Evolutionary conservation across 2,888 invertebrate genomes (phyloP), one percentile per base, ranked within the genome.

Genomic region (Cactoblastis cactorum): DNA sequence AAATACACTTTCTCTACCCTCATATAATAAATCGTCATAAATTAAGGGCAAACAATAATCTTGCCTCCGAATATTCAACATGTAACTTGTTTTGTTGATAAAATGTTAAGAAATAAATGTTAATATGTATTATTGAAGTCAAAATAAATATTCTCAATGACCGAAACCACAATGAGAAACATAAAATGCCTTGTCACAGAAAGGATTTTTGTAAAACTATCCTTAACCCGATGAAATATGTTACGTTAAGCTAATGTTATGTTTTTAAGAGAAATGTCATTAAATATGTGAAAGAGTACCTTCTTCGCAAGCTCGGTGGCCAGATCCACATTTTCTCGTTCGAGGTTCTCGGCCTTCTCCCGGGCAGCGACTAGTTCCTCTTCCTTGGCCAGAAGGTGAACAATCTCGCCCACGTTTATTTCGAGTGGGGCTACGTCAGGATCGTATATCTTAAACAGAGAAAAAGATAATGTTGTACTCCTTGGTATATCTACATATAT

Each of bases 381-480:
- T 79, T 98, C 98, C 79, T 97, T 97, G 12, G 97, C 97, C 58
- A 98, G 83, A 66, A 97, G 90, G 61, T 96, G 96, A 2, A 98
- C 96, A 52, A 98, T 94, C 83, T 97, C 96, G 59, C 95, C 95
- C 3, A 98, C 97, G 75, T 98, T 96, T 53, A 98, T 96, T 53
- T 96, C 93, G 18, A 97, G 90, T 0, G 97, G 95, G 0, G 96
- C 92, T 11, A 95, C 93, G 70, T 98, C 98, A 2, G 96, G 96
- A 77, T 98, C 95, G 66, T 93, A 93, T 1, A 83, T 72, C 91
- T 83, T 49, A 53, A 15, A 48, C 37, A 9, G 1, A 32, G 35
- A 19, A 39, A 19, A 15, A n/a, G n/a, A n/a, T n/a, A n/a, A n/a
- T n/a, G n/a, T n/a, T n/a, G n/a, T n/a, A n/a, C n/a, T n/a, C n/a